Evolutionary conservation across 2,797 vertebrate genomes (phyloP), one percentile per base, ranked within the genome.

Genomic region (Alectoris magna): DNA sequence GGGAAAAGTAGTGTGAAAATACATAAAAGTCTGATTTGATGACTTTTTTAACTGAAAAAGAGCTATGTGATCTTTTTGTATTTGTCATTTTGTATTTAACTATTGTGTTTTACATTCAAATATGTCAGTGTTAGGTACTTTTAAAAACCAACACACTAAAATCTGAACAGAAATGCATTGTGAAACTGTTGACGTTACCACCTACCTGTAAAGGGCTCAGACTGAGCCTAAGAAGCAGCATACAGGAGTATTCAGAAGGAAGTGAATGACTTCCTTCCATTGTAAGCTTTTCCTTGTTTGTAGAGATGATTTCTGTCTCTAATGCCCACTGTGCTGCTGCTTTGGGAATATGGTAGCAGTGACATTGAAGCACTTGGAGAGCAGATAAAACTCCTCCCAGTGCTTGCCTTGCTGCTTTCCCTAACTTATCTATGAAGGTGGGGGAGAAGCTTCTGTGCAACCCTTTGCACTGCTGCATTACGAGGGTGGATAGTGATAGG

Each of bases 251-350:
- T 58, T 74, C 70, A 44, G 80, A 56, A 56, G 89, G 85, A 95
- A 93, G 73, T 84, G 74, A 93, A 95, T 94, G 0, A 93, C 88
- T 96, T 96, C 93, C 93, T 76, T 69, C n/a, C 56, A 17, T 1
- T 1, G 67, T n/a, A 10, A 93, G 71, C 43, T 22, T 56, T 90
- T 95, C 70, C 71, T 72, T n/a, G 48, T 55, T 38, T 26, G 22
- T 7, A 3, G 77, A 44, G 59, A 68, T 76, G 17, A 76, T 82
- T 91, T 74, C 88, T 82, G 63, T 60, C 73, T 82, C n/a, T 12
- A 10, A 49, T 59, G 83, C 78, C 75, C 81, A 27, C 7, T 0
- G 27, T 11, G 2, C 51, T 12, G 70, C 83, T 44, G 77, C 64
- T 51, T 38, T 16, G 85, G 88, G 85, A 91, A 73, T 60, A 44